Base-by-base conservation (phyloP, 1,140 invertebrate genomes). In the Eumaeus atala region DNA sequence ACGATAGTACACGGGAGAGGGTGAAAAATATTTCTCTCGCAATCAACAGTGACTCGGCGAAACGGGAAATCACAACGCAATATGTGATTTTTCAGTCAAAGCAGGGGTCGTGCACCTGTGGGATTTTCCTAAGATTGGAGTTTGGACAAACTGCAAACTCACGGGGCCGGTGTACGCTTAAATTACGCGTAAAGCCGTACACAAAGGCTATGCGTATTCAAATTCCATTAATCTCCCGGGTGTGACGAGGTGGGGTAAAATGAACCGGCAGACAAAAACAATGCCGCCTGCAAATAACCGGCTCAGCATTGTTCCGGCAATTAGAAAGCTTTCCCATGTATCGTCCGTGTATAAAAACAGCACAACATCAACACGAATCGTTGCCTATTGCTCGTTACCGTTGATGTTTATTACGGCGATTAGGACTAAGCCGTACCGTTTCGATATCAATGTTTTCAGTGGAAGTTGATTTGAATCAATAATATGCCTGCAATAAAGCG, bases 271-370 rank as follows among this genome's bases (percentile, higher is more conserved):
- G 81, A 86, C 83, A 84, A 86, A 86, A 86, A 86, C 83, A 86
- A 86, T 84, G 80, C 80, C 83, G 77, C 77, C 70, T 77, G 83
- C 83, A 77, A 84, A 86, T 84, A 86, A 84, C 83, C 80, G 76
- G 83, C 80, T 84, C 83, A 82, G 83, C 83, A 84, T 86, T 86
- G 83, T 86, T 86, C 83, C 83, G 81, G 81, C 83, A 86, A 86
- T 86, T 84, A 86, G 81, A 86, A 84, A 86, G 83, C 83, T 86
- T 86, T 86, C 83, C 81, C 79, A 81, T 86, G 83, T 86, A 86
- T 76, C 74, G 77, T 73, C 66, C 81, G 79, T 82, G 83, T 86
- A 84, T 86, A 84, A 86, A 86, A 86, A 86, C 83, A 83, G 68
- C 77, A 79, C 81, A 84, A 84, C 83, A 86, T 84, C 81, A 84